Evolutionary conservation across 2,797 vertebrate species (phyloP), one percentile per base, ranked within the genome.

Genomic region (Dermochelys coriacea): DNA sequence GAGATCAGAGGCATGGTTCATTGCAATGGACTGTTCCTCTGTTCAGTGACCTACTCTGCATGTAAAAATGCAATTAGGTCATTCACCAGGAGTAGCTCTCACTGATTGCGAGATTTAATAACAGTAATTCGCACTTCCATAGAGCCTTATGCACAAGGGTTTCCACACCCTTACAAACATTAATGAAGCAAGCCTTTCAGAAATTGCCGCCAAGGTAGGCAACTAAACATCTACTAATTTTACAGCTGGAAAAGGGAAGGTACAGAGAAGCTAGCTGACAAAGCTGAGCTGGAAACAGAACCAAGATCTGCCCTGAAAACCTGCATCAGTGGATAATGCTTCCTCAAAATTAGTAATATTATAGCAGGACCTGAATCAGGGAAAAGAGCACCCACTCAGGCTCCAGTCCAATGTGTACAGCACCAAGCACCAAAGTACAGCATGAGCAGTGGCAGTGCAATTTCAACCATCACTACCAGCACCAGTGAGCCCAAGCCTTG

Each of bases 81-180:
- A 93, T 94, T 94, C 96, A 93, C 94, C 96, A 95, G 93, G 93
- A 93, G 95, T 82, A 94, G 95, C 87, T 95, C 88, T 34, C 92
- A 82, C 52, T 84, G 74, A 85, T 80, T 84, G 27, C 4, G 34
- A 84, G n/a, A 89, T 84, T 90, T 87, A 51, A 85, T 93, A 85
- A 68, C 18, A 68, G n/a, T 27, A 75, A 27, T 91, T 94, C 68
- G 92, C 87, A 82, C 82, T 90, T 89, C 85, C 90, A 34, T 49
- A 75, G 82, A 87, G 31, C 31, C 83, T 64, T 79, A 75, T 37
- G 80, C 16, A 91, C n/a, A 64, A 89, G 93, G 92, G 3, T 19
- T 80, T 93, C 87, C 92, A 96, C 90, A 85, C 85, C 14, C 78
- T 50, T 83, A 87, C 82, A 91, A 79, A 27, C 19, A 45, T 79